phyloP scores from a whole-genome alignment of 2,888 invertebrate species.

The Pachydiplax longipennis region DNA sequence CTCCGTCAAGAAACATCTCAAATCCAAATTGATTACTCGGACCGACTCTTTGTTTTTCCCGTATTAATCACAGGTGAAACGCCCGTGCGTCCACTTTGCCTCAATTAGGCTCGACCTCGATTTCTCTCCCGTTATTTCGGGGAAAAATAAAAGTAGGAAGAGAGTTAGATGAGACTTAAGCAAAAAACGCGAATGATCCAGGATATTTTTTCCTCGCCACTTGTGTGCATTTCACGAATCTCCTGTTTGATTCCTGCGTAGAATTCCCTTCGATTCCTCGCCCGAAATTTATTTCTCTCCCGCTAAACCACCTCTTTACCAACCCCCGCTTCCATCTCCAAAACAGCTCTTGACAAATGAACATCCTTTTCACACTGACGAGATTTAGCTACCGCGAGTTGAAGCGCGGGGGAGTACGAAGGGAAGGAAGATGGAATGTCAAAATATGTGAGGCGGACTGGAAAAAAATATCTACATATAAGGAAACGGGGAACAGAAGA shows the following conservation, averaged over 20 bases:
- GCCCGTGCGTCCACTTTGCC: no score
- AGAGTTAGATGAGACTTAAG: neutral
- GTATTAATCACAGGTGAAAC: no score
- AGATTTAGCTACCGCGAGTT: slow-evolving; percentile 38
- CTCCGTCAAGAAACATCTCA: no score
- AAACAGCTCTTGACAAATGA: slow-evolving; percentile 39
- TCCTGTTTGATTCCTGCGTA: slow-evolving; percentile 7
- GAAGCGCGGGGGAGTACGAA: neutral
- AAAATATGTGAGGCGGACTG: slow-evolving; percentile 41
- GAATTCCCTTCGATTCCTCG: slow-evolving; percentile 4
- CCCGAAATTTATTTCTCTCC: neutral
- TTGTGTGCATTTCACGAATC: slow-evolving; percentile 27
- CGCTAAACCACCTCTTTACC: neutral
- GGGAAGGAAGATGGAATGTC: slow-evolving; percentile 43
- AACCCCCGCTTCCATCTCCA: neutral
- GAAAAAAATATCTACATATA: slow-evolving; percentile 8
- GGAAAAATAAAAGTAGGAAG: neutral
- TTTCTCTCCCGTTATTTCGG: neutral
- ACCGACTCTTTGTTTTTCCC: no score
- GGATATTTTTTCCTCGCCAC: neutral
- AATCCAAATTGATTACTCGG: no score
- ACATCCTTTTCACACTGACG: slow-evolving; percentile 45
- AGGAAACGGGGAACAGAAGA: neutral
- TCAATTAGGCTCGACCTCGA: no score
- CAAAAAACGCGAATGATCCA: neutral